A percentile compares a stretch with the other conserved stretches of the same genome.
Evolutionary conservation across 1,140 invertebrate genomes (phyloP).

Genomic region (Lepidurus couesii): DNA sequence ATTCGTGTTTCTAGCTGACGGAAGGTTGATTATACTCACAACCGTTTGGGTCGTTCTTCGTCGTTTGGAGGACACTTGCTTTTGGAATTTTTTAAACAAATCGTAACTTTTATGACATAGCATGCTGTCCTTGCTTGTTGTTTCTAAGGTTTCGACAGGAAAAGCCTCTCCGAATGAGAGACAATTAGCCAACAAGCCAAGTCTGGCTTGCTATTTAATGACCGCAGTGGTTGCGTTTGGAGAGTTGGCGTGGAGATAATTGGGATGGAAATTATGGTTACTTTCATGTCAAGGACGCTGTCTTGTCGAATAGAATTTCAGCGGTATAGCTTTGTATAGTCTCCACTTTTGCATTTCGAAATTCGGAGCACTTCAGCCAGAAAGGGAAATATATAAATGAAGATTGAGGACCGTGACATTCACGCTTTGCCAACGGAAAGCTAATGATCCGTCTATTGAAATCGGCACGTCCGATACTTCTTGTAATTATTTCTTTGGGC

Average conservation of each 20-base stretch:
- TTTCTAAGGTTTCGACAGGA: neutral
- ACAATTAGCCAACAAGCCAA: constrained; percentile 11
- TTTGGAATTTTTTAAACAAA: neutral
- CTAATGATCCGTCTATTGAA: neutral
- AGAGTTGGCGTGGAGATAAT: constrained; percentile 3
- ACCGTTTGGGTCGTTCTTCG: neutral
- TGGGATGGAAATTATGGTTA: neutral
- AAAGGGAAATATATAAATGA: neutral
- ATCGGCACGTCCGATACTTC: neutral
- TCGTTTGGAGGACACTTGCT: constrained; percentile 2
- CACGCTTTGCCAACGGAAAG: neutral
- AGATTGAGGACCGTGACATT: neutral
- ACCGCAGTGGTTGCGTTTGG: constrained; percentile 5
- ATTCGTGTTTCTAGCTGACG: neutral
- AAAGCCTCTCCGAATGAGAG: neutral
- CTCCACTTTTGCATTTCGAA: neutral
- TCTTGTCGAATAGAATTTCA: neutral
- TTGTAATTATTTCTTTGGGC: neutral
- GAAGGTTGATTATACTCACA: neutral
- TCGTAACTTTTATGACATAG: neutral
- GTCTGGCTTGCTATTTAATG: constrained; percentile 1
- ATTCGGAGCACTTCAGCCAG: neutral
- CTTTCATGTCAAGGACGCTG: neutral
- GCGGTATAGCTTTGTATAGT: neutral
- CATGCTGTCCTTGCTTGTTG: neutral